phyloP scores from a whole-genome alignment of 2,888 invertebrate genomes.

The Erynnis tages region DNA sequence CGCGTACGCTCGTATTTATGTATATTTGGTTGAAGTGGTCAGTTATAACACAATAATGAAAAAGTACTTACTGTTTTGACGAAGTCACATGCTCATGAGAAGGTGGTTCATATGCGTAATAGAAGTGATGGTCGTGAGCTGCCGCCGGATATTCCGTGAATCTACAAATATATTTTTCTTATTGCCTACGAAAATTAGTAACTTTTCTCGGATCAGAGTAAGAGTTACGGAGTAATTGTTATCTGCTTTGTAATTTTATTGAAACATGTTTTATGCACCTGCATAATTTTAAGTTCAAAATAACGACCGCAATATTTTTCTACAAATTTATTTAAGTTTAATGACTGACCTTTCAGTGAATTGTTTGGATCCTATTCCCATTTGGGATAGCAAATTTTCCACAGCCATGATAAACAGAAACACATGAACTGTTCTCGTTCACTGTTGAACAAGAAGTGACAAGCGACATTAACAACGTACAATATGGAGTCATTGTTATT shows the following conservation, averaged over 20 bases:
- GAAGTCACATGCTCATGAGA: conserved; percentile 47
- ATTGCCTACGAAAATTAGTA: too few species aligned
- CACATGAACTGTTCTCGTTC: conserved; percentile 53
- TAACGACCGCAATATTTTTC: too few species aligned
- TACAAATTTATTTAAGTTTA: too few species aligned
- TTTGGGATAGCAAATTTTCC: conserved; percentile 60
- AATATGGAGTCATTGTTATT: conserved; percentile 42
- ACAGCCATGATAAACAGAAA: conserved; percentile 52
- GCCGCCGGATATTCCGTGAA: conserved; percentile 60
- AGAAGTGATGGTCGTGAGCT: conserved; percentile 57
- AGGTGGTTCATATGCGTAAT: conserved; percentile 65
- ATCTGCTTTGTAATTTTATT: too few species aligned
- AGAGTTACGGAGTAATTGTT: too few species aligned
- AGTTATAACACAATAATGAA: too few species aligned
- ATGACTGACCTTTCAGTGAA: conserved; percentile 59
- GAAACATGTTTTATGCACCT: too few species aligned
- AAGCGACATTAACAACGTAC: conserved; percentile 39
- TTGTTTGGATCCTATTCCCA: conserved; percentile 62
- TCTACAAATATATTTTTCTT: conserved; percentile 38
- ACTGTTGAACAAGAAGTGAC: conserved; percentile 53
- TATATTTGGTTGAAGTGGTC: too few species aligned
- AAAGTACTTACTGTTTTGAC: conserved; percentile 67
- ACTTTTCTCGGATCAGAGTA: too few species aligned
- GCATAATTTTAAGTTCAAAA: too few species aligned
- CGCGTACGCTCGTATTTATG: too few species aligned